Base-by-base conservation (phyloP, 92 coral and sea anemone species). In the Epizoanthus scotinus region DNA sequence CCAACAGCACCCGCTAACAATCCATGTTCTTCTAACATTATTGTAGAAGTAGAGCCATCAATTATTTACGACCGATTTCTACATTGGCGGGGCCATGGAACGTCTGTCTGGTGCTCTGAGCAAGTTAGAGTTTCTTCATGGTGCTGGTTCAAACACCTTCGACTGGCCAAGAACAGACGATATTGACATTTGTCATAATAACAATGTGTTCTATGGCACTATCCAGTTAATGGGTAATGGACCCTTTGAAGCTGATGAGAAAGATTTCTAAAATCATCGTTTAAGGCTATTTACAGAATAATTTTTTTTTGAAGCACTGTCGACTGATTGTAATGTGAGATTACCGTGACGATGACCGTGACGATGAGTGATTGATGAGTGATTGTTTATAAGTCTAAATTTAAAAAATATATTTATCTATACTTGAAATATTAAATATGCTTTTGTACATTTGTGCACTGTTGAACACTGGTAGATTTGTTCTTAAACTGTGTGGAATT, bases 181-280 rank as follows among this genome's bases (percentile, higher is more conserved):
- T 62, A 62, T 62, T 22, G 29, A 62, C 67, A 62, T 6, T 22
- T 62, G 67, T 36, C 67, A 62, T 20, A 62, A 28, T 22, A 62
- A 62, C 28, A 62, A 62, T 62, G 67, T 62, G 67, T 62, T 62
- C 67, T 62, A 62, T 62, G 67, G 10, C 28, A 28, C 67, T 62
- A 62, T 62, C 1, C 67, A 62, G 36, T 22, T 62, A 9, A 18
- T 62, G 24, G 67, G 67, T 36, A 62, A 12, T 62, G 67, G 67
- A 15, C 67, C 67, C 67, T 62, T 62, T 62, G 28, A 28, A 62
- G 67, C 28, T 62, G 67, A 22, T 62, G 31, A 62, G 67, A n/a
- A n/a, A n/a, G n/a, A n/a, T n/a, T n/a, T n/a, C n/a, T n/a, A n/a
- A n/a, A n/a, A n/a, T n/a, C n/a, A n/a, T n/a, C n/a, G n/a, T n/a